Conservation (phyloP, 2,797 vertebrate genomes). For the Lagorchestes hirsutus region DNA sequence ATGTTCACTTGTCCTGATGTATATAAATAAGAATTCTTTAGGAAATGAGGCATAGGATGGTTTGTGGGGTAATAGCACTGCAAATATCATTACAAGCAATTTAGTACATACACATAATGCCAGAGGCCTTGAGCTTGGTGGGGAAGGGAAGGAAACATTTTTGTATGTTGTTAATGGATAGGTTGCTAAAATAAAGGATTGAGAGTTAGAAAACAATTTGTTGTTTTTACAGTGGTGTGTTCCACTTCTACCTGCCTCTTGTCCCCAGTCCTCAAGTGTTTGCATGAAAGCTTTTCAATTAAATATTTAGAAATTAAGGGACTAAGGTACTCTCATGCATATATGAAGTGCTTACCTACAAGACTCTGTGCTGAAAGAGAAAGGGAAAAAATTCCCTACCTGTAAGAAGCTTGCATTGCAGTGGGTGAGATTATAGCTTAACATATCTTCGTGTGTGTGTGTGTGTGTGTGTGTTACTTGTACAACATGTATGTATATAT, state of each 20-base stretch:
- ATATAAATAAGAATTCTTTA: conserved; percentile 25
- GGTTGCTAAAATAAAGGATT: background rate
- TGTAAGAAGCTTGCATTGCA: background rate
- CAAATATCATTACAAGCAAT: background rate
- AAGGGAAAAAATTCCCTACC: background rate
- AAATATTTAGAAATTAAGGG: background rate
- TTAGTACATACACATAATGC: background rate
- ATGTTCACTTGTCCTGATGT: conserved; percentile 32
- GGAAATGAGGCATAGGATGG: conserved; percentile 30
- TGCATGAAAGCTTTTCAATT: background rate
- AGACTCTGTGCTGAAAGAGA: background rate
- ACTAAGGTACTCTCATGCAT: background rate
- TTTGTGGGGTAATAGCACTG: conserved; percentile 34
- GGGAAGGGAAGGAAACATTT: conserved; percentile 24
- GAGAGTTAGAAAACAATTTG: background rate
- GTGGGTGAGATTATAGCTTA: background rate
- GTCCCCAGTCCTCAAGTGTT: background rate
- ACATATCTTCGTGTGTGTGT: background rate
- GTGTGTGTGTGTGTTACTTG: background rate
- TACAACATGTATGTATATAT: background rate
- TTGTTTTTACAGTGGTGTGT: background rate
- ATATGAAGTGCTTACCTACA: background rate
- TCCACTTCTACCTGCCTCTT: background rate
- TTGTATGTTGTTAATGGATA: background rate
- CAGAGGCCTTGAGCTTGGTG: conserved; percentile 21